Evolutionary conservation across 2,113 vertebrate species (phyloP).

Genomic region (Polypterus bichir): DNA sequence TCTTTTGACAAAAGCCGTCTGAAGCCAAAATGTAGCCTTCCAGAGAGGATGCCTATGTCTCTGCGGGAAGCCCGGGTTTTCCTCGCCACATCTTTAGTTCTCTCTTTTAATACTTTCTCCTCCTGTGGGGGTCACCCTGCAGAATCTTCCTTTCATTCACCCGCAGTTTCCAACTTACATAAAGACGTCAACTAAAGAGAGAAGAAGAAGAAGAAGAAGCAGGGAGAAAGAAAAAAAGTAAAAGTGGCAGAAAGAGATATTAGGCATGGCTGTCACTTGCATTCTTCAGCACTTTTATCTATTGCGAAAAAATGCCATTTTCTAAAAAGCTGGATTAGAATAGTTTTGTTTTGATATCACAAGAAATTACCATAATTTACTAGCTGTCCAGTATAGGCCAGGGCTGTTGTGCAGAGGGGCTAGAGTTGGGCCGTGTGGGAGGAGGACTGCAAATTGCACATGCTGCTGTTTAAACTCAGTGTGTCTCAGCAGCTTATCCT

Average conservation of each 20-base stretch:
- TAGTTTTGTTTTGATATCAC: no score
- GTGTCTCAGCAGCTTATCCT: no score
- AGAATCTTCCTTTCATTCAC: conserved; percentile 65
- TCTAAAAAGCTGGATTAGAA: conserved; percentile 48
- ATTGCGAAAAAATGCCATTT: conserved; percentile 55
- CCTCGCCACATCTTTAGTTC: conserved; percentile 40
- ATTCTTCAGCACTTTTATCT: conserved; percentile 61
- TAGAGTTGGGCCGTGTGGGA: no score
- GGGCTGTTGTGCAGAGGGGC: no score
- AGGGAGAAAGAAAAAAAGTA: conserved; percentile 50
- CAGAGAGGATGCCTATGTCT: conserved; percentile 67
- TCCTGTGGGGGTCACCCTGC: conserved; percentile 76
- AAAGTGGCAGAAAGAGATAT: conserved; percentile 93
- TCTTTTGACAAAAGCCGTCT: conserved; percentile 76
- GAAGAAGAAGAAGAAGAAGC: conserved; percentile 79
- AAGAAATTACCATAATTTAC: no score
- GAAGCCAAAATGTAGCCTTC: conserved; percentile 75
- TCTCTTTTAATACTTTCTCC: conserved; percentile 63
- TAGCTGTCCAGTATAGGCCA: no score
- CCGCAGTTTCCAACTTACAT: conserved; percentile 75
- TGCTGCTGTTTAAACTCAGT: no score
- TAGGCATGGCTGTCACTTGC: conserved; percentile 93
- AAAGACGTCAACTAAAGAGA: conserved; percentile 92
- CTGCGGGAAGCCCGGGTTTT: conserved; percentile 62
- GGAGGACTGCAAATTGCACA: no score